These are phyloP conservation scores for Rhombomys opimus DNA, from an alignment of 2,113 vertebrate genomes.

Conservation along the genomic window DNA sequence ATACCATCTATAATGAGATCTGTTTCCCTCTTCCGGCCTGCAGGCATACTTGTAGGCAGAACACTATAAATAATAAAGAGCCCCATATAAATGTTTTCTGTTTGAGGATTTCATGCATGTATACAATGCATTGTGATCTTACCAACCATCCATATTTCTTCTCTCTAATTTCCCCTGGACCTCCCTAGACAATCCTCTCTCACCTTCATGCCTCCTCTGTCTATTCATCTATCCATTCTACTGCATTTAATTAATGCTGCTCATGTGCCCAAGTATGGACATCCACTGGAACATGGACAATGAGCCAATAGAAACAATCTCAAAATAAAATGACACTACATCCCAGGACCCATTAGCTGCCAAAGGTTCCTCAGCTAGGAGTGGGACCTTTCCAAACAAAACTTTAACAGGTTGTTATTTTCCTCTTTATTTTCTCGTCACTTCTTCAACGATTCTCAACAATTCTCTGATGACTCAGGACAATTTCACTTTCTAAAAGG, in stretches of 20 bases:
- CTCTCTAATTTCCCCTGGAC: too few species aligned
- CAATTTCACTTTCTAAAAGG: slow-evolving; percentile 70
- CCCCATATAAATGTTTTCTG: slow-evolving; percentile 32
- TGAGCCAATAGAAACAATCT: neutral
- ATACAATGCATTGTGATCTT: neutral
- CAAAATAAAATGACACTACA: too few species aligned
- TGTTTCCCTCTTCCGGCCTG: too few species aligned
- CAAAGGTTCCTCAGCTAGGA: too few species aligned
- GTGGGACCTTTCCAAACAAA: neutral
- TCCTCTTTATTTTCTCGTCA: neutral
- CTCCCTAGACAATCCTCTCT: fast-evolving
- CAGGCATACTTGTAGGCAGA: too few species aligned
- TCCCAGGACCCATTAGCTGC: too few species aligned
- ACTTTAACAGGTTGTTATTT: neutral
- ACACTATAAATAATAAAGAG: too few species aligned
- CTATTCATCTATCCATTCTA: neutral
- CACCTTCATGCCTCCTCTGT: neutral
- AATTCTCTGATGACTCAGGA: slow-evolving; percentile 74
- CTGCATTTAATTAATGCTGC: neutral
- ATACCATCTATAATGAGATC: too few species aligned
- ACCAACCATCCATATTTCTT: too few species aligned
- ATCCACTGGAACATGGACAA: neutral
- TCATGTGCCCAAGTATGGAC: neutral
- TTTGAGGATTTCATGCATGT: neutral
- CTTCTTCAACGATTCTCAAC: neutral